phyloP scores from a whole-genome alignment of 2,113 vertebrate species.

The Passer domesticus region DNA sequence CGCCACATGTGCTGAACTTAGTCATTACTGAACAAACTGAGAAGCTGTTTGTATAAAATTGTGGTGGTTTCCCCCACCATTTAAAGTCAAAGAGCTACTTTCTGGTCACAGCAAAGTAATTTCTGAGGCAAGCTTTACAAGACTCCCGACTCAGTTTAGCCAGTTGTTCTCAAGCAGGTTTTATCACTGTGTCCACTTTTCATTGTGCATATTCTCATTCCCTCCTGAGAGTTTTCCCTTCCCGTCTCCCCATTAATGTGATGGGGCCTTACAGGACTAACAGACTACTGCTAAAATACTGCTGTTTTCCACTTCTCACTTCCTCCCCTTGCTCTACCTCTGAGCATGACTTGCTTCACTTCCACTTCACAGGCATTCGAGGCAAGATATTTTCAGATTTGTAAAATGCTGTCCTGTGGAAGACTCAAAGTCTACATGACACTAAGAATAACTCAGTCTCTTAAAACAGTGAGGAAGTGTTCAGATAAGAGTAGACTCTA shows the following conservation, averaged over 20 bases:
- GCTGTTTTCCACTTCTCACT: not conserved
- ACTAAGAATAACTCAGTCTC: not conserved
- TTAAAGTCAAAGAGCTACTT: slow-evolving; percentile 9
- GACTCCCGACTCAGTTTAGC: not conserved
- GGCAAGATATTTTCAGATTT: not conserved
- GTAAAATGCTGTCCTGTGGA: not conserved
- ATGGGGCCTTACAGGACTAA: not conserved
- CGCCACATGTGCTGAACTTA: not conserved
- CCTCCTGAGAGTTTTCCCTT: not conserved
- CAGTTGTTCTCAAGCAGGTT: not conserved
- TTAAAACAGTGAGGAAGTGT: not conserved
- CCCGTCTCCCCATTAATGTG: not conserved
- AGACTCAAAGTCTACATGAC: not conserved
- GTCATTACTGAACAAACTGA: not conserved
- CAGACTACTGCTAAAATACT: rapidly evolving
- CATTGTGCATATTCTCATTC: not conserved
- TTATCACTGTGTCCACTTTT: not conserved
- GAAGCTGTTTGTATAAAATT: not conserved
- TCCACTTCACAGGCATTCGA: not conserved
- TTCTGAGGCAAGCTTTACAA: not conserved
- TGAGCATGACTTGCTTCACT: not conserved
- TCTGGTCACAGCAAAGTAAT: not conserved
- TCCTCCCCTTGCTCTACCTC: not conserved
- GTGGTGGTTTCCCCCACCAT: not conserved
- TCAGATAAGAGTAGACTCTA: not conserved